A percentile compares a stretch with the other conserved stretches of the same genome.
Evolutionary conservation across 2,113 vertebrate genomes (phyloP).

Genomic region (Chinchilla lanigera): DNA sequence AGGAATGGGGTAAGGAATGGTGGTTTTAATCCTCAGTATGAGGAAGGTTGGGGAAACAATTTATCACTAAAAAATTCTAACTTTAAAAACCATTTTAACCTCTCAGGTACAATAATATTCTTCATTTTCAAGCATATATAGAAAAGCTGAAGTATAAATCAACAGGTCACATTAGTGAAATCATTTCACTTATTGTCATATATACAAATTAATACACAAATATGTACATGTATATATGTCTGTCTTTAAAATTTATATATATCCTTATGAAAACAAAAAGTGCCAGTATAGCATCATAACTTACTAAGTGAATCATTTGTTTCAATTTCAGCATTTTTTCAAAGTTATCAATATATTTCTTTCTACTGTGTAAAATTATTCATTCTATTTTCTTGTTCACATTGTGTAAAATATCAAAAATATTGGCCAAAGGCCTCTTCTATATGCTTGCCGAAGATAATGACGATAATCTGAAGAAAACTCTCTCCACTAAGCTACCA

Average conservation of each 20-base stretch:
- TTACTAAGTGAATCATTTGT: constrained; percentile 6
- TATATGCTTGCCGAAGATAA: neutral
- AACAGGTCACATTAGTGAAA: neutral
- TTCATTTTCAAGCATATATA: neutral
- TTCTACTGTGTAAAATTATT: neutral
- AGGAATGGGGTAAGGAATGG: neutral
- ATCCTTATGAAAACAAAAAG: neutral
- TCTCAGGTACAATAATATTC: neutral
- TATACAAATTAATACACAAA: neutral
- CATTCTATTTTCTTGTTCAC: neutral
- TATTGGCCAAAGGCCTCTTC: neutral
- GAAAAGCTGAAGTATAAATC: neutral
- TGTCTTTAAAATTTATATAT: neutral
- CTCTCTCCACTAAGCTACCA: neutral
- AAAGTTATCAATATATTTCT: neutral
- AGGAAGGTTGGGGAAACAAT: neutral
- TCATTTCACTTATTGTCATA: neutral
- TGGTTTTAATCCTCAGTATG: neutral
- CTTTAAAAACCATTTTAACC: neutral
- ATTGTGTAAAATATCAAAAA: neutral
- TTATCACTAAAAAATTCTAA: neutral
- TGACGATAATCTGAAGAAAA: neutral
- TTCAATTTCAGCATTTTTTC: neutral
- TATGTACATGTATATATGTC: neutral
- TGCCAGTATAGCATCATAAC: neutral